A percentile compares a stretch with the other conserved stretches of the same genome.
These are phyloP conservation scores for Seison nebaliae DNA, from an alignment of 1,140 invertebrate genomes.

Conservation along the genomic window DNA sequence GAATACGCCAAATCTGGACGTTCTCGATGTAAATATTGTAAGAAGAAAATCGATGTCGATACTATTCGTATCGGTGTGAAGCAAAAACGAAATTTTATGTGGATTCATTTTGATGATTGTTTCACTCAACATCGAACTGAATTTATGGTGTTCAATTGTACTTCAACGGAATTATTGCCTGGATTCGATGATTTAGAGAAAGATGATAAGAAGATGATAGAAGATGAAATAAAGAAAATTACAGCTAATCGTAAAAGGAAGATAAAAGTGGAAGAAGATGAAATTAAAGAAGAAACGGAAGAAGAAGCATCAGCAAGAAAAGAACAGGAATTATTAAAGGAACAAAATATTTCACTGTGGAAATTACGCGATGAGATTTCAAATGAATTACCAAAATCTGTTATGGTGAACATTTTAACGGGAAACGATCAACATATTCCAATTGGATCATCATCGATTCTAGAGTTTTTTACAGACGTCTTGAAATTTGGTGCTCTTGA, in stretches of 20 bases:
- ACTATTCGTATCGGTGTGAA: not conserved
- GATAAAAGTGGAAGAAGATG: too few relatives aligned
- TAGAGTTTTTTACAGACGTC: slow-evolving; percentile 35
- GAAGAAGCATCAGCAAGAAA: too few relatives aligned
- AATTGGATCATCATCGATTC: slow-evolving; percentile 16
- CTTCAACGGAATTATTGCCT: not conserved
- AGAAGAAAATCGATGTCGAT: slow-evolving; percentile 42
- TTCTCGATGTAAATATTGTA: slow-evolving; percentile 52
- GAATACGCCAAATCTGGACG: slow-evolving; percentile 65
- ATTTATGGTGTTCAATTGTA: slow-evolving; percentile 36
- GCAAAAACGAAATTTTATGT: slow-evolving; percentile 18
- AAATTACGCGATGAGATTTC: slow-evolving; percentile 37
- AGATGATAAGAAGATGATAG: slow-evolving; percentile 8
- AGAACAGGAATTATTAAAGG: too few relatives aligned
- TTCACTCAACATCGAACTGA: slow-evolving; percentile 50
- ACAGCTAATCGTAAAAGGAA: not conserved
- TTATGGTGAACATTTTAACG: slow-evolving; percentile 39
- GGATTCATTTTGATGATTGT: slow-evolving; percentile 80
- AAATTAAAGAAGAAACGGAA: too few relatives aligned
- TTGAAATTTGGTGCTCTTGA: slow-evolving; percentile 47
- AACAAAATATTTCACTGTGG: slow-evolving; percentile 53
- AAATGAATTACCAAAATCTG: slow-evolving; percentile 20
- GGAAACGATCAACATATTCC: slow-evolving; percentile 40
- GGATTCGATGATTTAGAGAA: not conserved
- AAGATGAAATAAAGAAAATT: not conserved